These are phyloP conservation scores for Fabriciana adippe DNA, from an alignment of 2,888 invertebrate species.

Conservation along the genomic window DNA sequence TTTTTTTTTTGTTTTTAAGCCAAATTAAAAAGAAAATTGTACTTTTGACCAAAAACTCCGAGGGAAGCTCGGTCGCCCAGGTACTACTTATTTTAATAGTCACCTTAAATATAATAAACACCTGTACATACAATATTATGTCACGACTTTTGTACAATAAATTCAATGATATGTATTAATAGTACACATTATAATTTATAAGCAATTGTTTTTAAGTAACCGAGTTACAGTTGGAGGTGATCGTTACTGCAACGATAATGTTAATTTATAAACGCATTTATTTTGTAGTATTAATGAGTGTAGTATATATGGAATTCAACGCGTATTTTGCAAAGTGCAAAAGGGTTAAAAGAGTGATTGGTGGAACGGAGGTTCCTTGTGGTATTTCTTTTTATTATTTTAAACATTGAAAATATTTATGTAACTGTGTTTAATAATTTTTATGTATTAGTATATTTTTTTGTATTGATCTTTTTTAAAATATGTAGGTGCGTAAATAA, in stretches of 20 bases:
- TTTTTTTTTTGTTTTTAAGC: too few species aligned
- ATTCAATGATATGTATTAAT: slow-evolving; percentile 31
- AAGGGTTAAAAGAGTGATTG: slow-evolving; percentile 68
- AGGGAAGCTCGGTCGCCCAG: too few species aligned
- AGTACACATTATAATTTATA: slow-evolving; percentile 24
- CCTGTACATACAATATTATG: slow-evolving; percentile 43
- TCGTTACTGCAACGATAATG: slow-evolving; percentile 32
- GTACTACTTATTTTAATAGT: background rate
- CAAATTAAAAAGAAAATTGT: too few species aligned
- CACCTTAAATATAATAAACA: slow-evolving; percentile 28
- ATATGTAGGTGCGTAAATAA: too few species aligned
- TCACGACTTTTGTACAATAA: slow-evolving; percentile 55
- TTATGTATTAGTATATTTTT: background rate
- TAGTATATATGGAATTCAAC: slow-evolving; percentile 15
- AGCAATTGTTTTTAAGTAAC: slow-evolving; percentile 28
- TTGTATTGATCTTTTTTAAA: background rate
- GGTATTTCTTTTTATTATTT: slow-evolving; percentile 53
- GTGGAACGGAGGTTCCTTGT: slow-evolving; percentile 59
- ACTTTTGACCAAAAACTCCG: too few species aligned
- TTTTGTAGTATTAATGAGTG: slow-evolving; percentile 16
- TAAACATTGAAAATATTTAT: background rate
- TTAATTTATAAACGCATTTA: slow-evolving; percentile 17
- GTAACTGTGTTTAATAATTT: background rate
- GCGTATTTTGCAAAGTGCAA: slow-evolving; percentile 46
- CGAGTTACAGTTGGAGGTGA: slow-evolving; percentile 26